Base-by-base conservation (phyloP, 2,113 vertebrate species). In the Tyrannus savana region DNA sequence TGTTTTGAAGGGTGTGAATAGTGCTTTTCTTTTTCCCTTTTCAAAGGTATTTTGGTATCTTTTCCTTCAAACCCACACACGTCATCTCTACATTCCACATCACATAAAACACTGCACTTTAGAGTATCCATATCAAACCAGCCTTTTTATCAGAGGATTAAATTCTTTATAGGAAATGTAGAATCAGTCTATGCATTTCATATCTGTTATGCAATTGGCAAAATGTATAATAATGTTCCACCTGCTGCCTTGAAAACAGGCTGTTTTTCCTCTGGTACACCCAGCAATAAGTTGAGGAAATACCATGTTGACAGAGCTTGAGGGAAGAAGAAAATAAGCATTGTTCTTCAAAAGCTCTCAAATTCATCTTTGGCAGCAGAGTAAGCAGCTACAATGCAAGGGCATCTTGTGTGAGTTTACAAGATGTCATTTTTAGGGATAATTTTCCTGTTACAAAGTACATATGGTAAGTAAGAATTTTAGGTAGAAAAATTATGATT, bases 301-400 rank as follows among this genome's bases (percentile, higher is more conserved):
- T 55, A 74, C 24, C 64, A 66, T 19, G 24, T 33, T 86, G 72
- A 63, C 68, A 92, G 71, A 93, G 31, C 42, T 90, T 52, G 88
- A 84, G 42, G 71, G 89, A 79, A 80, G 46, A 87, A 95, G 56
- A 71, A 93, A 96, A 91, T 75, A 39, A 94, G 8, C 35, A 77
- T 52, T 55, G 25, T 56, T 88, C 66, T 88, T 90, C 84, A 92
- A 19, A 25, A 66, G 69, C 35, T 88, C 39, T 85, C 35, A 86
- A 77, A 83, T 80, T 77, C 50, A 86, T 28, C 42, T 88, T 86
- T 86, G 37, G 68, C 55, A 83, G 59, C 33, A 87, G 49, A 83
- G 24, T n/a, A 80, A 83, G 39, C 15, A 90, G 33, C 52, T 87
- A 44, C 63, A 83, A 58, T n/a, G 21, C 83, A 88, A 74, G 49